phyloP scores from a whole-genome alignment of 2,797 vertebrate genomes.

The Melanotaenia nigrans region DNA sequence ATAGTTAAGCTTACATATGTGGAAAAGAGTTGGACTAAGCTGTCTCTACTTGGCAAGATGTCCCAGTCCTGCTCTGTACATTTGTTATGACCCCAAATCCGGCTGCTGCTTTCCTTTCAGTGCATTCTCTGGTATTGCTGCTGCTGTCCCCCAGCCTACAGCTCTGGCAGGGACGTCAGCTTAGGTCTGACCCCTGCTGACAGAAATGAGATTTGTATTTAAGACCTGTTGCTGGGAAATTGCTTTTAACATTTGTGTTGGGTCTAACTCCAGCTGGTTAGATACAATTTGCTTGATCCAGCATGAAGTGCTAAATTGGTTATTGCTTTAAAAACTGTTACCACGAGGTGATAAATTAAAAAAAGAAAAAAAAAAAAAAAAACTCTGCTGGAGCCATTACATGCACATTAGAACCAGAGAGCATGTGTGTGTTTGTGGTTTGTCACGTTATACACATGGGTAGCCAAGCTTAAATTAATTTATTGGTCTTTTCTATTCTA shows the following conservation, averaged over 20 bases:
- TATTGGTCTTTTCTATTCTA: not conserved
- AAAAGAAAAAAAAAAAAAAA: not conserved
- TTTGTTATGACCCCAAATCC: constrained; percentile 63
- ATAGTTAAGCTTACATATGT: constrained; percentile 54
- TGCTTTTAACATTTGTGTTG: constrained; percentile 39
- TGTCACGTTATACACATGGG: constrained; percentile 12
- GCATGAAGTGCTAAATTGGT: constrained; percentile 65
- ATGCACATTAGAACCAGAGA: constrained; percentile 22
- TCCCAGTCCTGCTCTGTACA: constrained; percentile 50
- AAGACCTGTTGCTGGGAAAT: constrained; percentile 56
- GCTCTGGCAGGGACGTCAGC: constrained; percentile 54
- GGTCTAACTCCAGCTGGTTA: constrained; percentile 37
- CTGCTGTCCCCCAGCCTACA: constrained; percentile 44
- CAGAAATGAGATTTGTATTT: constrained; percentile 68
- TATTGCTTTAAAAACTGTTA: constrained; percentile 61
- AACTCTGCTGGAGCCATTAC: constrained; percentile 21
- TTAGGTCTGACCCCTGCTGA: constrained; percentile 81
- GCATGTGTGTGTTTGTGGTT: constrained; percentile 23
- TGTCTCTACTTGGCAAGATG: constrained; percentile 55
- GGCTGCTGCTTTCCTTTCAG: constrained; percentile 44
- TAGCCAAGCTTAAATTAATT: not conserved
- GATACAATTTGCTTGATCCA: constrained; percentile 52
- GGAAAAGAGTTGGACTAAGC: constrained; percentile 45
- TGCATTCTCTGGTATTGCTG: constrained; percentile 43
- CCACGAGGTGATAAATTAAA: constrained; percentile 34